Evolutionary conservation across 2,888 invertebrate species (phyloP), one percentile per base, ranked within the genome.

Genomic region (Oscheius sp.): DNA sequence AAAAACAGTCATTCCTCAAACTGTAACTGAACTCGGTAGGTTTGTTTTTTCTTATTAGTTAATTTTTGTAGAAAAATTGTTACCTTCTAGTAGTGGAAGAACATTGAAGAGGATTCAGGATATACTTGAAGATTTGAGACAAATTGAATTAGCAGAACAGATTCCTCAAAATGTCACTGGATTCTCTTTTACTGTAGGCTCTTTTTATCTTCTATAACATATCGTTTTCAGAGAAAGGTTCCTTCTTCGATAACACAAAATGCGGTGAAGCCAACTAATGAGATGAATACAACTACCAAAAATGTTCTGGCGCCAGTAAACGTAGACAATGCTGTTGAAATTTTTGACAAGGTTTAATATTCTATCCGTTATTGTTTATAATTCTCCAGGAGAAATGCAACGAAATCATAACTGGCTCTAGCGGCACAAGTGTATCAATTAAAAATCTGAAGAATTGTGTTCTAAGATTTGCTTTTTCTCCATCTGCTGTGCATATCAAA

Each of bases 401-500:
- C 14, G 33, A 49, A 12, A n/a, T 24, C 2, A 54, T 75, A 1
- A 20, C 28, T 2, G 76, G 74, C 17, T 17, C 38, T 9, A 64
- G 75, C 17, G 74, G 72, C 24, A 70, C 72, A 8, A 73, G 73
- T 56, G 30, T 76, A 12, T 56, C 44, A 20, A 33, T 77, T 51
- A 75, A 74, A 59, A 69, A 74, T 49, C 41, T 77, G 14, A 61
- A 56, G 20, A 67, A 59, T n/a, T 73, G 74, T 28, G 57, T 64
- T 17, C 33, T 77, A 9, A 50, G 71, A 22, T 71, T 79, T 47
- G 33, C 67, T 45, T 79, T 79, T 47, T 66, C 70, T 17, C 74
- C 78, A 2, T 74, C 77, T 0, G 73, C 76, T n/a, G 72, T 78
- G 6, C 76, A 76, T 63, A 68, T 75, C 12, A 45, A 73, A 38